These are phyloP conservation scores for Trachelus tabidus DNA, from an alignment of 2,888 invertebrate species.

Conservation along the genomic window DNA sequence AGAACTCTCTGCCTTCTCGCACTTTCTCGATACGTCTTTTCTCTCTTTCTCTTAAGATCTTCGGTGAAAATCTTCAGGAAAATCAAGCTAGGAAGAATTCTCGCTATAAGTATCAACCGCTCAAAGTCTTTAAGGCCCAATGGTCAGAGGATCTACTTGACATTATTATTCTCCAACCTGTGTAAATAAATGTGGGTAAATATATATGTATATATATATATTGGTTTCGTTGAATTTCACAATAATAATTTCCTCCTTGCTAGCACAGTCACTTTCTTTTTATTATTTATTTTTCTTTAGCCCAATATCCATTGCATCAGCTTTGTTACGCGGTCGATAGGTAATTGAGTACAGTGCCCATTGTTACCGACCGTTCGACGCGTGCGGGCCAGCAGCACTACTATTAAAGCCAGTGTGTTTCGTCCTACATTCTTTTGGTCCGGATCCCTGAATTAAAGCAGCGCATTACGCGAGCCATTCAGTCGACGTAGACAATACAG, in stretches of 20 bases:
- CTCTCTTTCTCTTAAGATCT: neutral
- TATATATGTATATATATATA: neutral
- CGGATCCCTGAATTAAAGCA: neutral
- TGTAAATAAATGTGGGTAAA: no score
- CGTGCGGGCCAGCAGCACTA: neutral
- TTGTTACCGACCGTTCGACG: neutral
- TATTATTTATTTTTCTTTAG: neutral
- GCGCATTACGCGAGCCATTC: neutral
- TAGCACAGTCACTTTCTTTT: neutral
- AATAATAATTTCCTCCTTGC: neutral
- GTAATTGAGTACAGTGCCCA: neutral
- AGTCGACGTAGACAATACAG: neutral
- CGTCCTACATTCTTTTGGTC: neutral
- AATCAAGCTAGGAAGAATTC: neutral
- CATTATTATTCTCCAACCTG: no score
- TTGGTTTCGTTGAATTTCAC: neutral
- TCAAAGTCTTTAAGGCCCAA: neutral
- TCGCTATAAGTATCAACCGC: neutral
- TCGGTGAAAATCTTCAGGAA: neutral
- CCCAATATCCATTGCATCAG: neutral
- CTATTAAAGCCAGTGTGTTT: neutral
- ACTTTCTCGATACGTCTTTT: neutral
- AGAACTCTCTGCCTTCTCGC: slow-evolving; percentile 19
- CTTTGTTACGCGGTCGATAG: neutral
- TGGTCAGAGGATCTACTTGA: no score